Evolutionary conservation across 2,888 invertebrate genomes (phyloP).

Genomic region (Drosophila tripunctata): DNA sequence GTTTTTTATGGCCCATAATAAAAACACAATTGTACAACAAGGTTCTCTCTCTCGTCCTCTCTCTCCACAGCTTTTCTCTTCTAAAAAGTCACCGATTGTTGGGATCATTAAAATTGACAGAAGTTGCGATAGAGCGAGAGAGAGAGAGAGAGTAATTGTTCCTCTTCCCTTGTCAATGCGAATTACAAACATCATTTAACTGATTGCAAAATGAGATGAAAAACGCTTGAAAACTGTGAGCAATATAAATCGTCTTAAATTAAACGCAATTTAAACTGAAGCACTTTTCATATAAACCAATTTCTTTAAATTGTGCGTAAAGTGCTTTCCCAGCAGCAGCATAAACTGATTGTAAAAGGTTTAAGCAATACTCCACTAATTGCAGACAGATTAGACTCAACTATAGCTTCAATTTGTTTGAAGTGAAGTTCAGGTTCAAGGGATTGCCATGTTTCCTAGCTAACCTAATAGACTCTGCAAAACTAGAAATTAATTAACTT

Average conservation of each 20-base stretch:
- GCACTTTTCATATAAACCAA: not conserved
- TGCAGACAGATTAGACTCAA: no score
- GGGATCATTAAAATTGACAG: conserved; percentile 53
- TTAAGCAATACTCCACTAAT: not conserved
- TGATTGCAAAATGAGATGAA: conserved; percentile 66
- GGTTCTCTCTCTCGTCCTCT: not conserved
- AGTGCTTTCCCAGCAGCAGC: not conserved
- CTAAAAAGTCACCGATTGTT: conserved; percentile 67
- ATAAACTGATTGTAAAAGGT: not conserved
- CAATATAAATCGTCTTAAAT: not conserved
- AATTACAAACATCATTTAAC: conserved; percentile 70
- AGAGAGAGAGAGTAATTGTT: not conserved
- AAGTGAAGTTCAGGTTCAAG: no score
- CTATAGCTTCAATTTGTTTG: no score
- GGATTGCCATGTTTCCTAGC: no score
- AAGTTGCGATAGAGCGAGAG: not conserved
- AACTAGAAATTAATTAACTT: not conserved
- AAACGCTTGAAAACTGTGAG: not conserved
- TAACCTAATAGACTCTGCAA: not conserved
- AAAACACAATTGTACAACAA: conserved; percentile 66
- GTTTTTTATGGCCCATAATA: conserved; percentile 59
- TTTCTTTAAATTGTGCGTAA: not conserved
- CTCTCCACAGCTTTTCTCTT: not conserved
- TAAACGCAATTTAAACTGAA: conserved; percentile 1
- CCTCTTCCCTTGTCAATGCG: conserved; percentile 49